phyloP scores from a whole-genome alignment of 2,797 vertebrate genomes.

The Chanos chanos region DNA sequence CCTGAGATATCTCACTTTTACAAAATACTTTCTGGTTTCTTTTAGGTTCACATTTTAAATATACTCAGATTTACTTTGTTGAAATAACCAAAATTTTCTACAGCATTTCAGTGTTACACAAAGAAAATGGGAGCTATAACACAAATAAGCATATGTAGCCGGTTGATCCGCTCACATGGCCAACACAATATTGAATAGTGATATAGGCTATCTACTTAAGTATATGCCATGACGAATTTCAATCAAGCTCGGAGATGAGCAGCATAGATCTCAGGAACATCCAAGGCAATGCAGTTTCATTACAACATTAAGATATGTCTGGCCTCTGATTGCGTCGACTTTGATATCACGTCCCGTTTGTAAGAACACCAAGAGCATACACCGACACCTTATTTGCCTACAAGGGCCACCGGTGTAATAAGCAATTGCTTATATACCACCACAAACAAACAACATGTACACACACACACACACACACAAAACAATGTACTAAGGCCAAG shows the following conservation, averaged over 20 bases:
- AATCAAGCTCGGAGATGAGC: constrained; percentile 56
- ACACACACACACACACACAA: constrained; percentile 42
- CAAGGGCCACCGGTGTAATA: constrained; percentile 68
- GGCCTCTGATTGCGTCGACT: constrained; percentile 49
- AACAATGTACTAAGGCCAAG: constrained; percentile 60
- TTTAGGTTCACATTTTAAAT: too few species aligned
- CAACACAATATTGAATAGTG: constrained; percentile 20
- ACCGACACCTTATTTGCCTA: constrained; percentile 65
- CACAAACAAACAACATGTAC: constrained; percentile 55
- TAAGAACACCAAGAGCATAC: constrained; percentile 53
- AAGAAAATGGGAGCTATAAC: constrained; percentile 8
- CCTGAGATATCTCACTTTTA: too few species aligned
- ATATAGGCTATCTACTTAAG: constrained; percentile 29
- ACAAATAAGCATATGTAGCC: neutral
- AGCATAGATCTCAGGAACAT: constrained; percentile 51
- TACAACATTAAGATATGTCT: constrained; percentile 61
- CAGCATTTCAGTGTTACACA: too few species aligned
- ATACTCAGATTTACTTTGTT: too few species aligned
- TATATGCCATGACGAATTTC: constrained; percentile 47
- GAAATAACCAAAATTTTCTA: too few species aligned
- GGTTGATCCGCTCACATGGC: too few species aligned
- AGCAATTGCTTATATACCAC: constrained; percentile 72
- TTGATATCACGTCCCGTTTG: constrained; percentile 47
- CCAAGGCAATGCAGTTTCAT: constrained; percentile 57
- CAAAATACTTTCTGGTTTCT: too few species aligned